Percentiles rank a stretch among this genome's conserved stretches.
phyloP scores from a whole-genome alignment of 1,140 invertebrate species.

The Anoplophora glabripennis region DNA sequence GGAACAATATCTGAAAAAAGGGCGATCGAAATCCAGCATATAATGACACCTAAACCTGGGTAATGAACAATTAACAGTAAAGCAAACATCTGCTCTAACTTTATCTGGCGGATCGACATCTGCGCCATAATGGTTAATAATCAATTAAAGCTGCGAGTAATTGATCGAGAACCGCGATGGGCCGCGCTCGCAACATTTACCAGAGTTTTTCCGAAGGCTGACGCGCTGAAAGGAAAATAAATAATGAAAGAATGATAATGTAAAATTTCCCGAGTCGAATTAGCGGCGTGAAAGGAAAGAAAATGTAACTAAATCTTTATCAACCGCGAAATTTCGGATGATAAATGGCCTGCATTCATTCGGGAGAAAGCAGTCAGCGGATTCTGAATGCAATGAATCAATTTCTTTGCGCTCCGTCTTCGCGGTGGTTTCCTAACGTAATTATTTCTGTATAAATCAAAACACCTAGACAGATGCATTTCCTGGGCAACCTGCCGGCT shows the following conservation, averaged over 20 bases:
- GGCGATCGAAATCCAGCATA: no score
- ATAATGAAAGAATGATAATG: conserved; percentile 39
- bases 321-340: conserved; percentile 34
- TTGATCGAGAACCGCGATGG: no score
- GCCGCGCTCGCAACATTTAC: neutral
- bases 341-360: conserved; percentile 38
- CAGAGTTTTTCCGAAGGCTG: conserved; percentile 9
- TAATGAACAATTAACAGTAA: no score
- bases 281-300: conserved; percentile 29
- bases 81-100: no score
- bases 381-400: conserved; percentile 39
- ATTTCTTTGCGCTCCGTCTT: conserved; percentile 28
- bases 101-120: no score
- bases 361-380: conserved; percentile 29
- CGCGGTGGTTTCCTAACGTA: neutral
- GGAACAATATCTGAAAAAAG: no score
- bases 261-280: conserved; percentile 35
- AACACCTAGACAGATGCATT: neutral
- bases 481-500: neutral
- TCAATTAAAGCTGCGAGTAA: no score
- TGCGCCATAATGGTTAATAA: no score
- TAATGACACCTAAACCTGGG: no score
- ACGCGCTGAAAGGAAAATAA: conserved; percentile 32
- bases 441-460: conserved; percentile 3
- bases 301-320: conserved; percentile 40